phyloP scores from a whole-genome alignment of 2,113 vertebrate genomes.

The Melierax canorus region DNA sequence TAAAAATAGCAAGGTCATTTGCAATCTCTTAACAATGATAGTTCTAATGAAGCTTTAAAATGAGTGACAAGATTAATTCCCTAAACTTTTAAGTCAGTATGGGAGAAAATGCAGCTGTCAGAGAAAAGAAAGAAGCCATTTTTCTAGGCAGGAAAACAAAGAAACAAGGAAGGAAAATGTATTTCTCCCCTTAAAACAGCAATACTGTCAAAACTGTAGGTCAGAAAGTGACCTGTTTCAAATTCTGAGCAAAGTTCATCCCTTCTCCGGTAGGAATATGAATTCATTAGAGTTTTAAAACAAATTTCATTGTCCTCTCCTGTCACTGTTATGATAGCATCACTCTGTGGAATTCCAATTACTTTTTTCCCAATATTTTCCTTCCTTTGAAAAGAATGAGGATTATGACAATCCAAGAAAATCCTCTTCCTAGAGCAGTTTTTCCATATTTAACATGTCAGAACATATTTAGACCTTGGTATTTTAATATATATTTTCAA shows the following conservation, averaged over 20 bases:
- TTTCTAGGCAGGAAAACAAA: not conserved
- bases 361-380: not conserved
- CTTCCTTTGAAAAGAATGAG: not conserved
- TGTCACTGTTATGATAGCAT: not conserved
- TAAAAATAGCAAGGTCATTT: not conserved
- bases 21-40: not conserved
- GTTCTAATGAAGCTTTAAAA: conserved; percentile 12
- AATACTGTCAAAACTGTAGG: not conserved
- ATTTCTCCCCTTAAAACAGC: not conserved
- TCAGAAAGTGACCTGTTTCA: not conserved
- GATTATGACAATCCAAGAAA: not conserved
- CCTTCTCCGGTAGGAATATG: not conserved
- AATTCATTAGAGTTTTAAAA: not conserved
- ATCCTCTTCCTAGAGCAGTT: not conserved
- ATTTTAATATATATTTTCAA: not conserved
- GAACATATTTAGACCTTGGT: not conserved
- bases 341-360: not conserved
- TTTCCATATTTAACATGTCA: not conserved
- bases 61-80: not conserved
- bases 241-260: not conserved
- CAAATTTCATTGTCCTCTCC: not conserved
- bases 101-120: not conserved
- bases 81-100: not conserved
- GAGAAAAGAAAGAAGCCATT: not conserved
- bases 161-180: not conserved